Base-by-base conservation (phyloP, 2,113 vertebrate genomes). In the Cephalopterus ornatus region DNA sequence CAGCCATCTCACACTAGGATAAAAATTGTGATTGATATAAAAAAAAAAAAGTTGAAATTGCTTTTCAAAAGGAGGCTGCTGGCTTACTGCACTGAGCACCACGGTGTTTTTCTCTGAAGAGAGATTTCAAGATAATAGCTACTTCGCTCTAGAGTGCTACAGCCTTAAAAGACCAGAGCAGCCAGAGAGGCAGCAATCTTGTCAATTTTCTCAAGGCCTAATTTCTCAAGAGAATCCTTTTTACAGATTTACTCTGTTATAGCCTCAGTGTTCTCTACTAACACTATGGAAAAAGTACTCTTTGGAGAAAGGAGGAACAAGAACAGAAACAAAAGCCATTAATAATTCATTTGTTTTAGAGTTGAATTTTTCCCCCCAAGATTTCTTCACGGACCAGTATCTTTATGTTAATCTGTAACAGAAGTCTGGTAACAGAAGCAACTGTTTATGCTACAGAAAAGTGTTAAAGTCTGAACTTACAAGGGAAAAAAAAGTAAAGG, bases 141-240 rank as follows among this genome's bases (percentile, higher is more conserved):
- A 97, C 96, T 98, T 97, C 98, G 94, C 97, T 98, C 97, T 97
- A 95, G 92, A 97, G 95, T 92, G 68, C 94, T 95, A 90, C 96
- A 97, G 85, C 97, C 97, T 98, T 98, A 96, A 95, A 98, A 98
- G 95, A 89, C 84, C 92, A 83, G 19, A 76, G 66, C 87, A 96
- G 94, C 65, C 95, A 93, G 72, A 97, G 95, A 94, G 62, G 94
- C 97, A 99, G 98, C 97, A 98, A 97, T 98, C 98, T 97, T 96
- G 96, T 97, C 98, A 98, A 85, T 98, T 98, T 98, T 98, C 96
- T 88, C 72, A 26, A 63, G 77, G 88, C 93, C 95, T 98, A 98
- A 98, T 98, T 98, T 68, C 65, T 83, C 44, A 73, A 97, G 92
- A 97, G 98, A 94, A 52, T 19, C 33, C n/a, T 87, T 71, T 82